These are phyloP conservation scores for Cotesia vestalis DNA, from an alignment of 1,140 invertebrate genomes.

Conservation along the genomic window DNA sequence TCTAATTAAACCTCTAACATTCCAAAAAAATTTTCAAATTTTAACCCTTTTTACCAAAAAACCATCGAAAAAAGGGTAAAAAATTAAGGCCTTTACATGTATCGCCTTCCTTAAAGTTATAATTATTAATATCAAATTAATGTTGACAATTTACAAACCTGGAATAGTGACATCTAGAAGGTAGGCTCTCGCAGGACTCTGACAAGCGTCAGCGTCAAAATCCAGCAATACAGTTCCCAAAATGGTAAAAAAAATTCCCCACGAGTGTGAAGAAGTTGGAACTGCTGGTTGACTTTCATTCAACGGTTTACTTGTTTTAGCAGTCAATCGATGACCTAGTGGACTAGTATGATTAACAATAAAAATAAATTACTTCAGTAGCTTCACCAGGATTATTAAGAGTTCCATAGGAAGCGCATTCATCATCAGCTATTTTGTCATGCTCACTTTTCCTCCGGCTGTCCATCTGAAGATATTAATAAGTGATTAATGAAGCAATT, in stretches of 20 bases:
- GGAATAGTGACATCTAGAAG: conserved; percentile 90
- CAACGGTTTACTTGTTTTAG: conserved; percentile 41
- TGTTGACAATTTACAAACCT: conserved; percentile 66
- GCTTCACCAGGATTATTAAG: conserved; percentile 41
- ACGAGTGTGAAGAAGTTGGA: conserved; percentile 73
- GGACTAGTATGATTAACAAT: conserved; percentile 59
- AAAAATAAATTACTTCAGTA: conserved; percentile 41
- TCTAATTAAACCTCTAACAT: too few species aligned
- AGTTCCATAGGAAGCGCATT: conserved; percentile 53
- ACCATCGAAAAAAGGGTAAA: too few species aligned
- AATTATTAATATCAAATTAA: not conserved
- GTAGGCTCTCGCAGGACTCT: conserved; percentile 92
- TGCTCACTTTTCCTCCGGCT: conserved; percentile 40
- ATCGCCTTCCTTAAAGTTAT: not conserved
- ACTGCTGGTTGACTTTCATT: conserved; percentile 16
- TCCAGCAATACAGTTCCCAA: conserved; percentile 92
- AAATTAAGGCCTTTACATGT: too few species aligned
- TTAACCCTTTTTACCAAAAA: too few species aligned
- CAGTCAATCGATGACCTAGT: conserved; percentile 58
- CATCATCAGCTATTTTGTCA: conserved; percentile 54
- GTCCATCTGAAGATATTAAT: conserved; percentile 12
- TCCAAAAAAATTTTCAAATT: too few species aligned
- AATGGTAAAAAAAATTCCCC: conserved; percentile 92
- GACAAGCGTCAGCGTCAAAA: conserved; percentile 95
- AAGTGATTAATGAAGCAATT: not conserved